A percentile compares a stretch with the other conserved stretches of the same genome.
phyloP scores from a whole-genome alignment of 2,113 vertebrate genomes.

The Heptranchias perlo region DNA sequence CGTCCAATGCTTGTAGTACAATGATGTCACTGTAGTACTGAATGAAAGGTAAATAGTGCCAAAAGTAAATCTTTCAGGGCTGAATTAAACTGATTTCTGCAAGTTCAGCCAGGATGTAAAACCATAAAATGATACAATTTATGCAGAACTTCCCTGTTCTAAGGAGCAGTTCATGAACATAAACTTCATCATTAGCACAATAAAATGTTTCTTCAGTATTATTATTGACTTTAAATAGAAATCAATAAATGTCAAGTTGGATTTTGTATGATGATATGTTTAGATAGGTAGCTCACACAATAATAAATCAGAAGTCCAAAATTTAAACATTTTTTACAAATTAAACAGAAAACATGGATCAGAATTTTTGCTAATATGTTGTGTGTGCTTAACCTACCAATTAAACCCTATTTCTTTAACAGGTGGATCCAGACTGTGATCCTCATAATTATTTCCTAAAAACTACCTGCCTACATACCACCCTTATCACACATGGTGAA shows the following conservation, averaged over 20 bases:
- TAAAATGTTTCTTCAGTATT: neutral
- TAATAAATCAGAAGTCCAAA: neutral
- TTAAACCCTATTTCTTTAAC: neutral
- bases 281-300: neutral
- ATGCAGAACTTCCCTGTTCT: neutral
- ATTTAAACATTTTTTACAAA: neutral
- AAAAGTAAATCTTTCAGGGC: conserved; percentile 34
- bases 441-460: neutral
- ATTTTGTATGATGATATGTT: neutral
- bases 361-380: neutral
- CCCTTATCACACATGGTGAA: neutral
- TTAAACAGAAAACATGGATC: neutral
- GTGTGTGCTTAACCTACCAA: neutral
- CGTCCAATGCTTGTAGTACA: conserved; percentile 6
- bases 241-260: neutral
- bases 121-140: conserved; percentile 29
- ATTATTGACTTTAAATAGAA: neutral
- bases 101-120: conserved; percentile 28
- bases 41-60: conserved; percentile 30
- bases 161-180: neutral
- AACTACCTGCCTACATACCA: neutral
- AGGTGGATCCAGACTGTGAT: neutral
- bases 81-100: conserved; percentile 24
- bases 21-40: conserved; percentile 36
- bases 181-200: neutral